These are phyloP conservation scores for Philaethria dido DNA, from an alignment of 2,888 invertebrate genomes.

Conservation along the genomic window DNA sequence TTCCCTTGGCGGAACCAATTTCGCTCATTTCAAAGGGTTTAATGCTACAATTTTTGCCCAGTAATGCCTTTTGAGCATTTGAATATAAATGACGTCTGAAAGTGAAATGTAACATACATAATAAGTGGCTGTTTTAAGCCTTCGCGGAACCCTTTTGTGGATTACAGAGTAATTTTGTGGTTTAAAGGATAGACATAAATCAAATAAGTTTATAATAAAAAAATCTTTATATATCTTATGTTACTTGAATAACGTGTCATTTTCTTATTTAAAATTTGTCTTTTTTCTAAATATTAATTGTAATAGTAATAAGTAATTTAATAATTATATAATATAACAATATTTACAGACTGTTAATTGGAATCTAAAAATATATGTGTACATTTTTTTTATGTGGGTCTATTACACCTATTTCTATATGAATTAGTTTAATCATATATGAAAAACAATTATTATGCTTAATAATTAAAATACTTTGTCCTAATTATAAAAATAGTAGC, in stretches of 20 bases:
- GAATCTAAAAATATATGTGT: too few relatives aligned
- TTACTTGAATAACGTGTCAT: neutral
- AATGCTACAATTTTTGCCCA: slow-evolving; percentile 80
- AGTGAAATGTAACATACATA: slow-evolving; percentile 85
- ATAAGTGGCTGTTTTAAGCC: slow-evolving; percentile 84
- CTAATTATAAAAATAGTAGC: neutral
- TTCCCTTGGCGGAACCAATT: slow-evolving; percentile 69
- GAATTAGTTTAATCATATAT: neutral
- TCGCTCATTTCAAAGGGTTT: slow-evolving; percentile 78
- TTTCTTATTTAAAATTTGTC: neutral
- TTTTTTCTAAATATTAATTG: too few relatives aligned
- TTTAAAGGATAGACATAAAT: neutral
- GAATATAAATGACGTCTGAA: slow-evolving; percentile 84
- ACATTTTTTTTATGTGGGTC: too few relatives aligned
- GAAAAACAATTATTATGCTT: neutral
- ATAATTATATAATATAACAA: too few relatives aligned
- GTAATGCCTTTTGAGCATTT: slow-evolving; percentile 83
- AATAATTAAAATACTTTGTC: neutral
- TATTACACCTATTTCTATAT: too few relatives aligned
- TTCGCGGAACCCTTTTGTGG: slow-evolving; percentile 81
- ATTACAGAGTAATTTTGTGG: slow-evolving; percentile 61
- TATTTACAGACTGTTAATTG: too few relatives aligned
- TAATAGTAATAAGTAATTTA: too few relatives aligned
- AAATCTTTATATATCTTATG: neutral
- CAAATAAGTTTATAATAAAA: slow-evolving; percentile 1